phyloP scores from a whole-genome alignment of 2,797 vertebrate species.

The Rhyacichthys aspro region DNA sequence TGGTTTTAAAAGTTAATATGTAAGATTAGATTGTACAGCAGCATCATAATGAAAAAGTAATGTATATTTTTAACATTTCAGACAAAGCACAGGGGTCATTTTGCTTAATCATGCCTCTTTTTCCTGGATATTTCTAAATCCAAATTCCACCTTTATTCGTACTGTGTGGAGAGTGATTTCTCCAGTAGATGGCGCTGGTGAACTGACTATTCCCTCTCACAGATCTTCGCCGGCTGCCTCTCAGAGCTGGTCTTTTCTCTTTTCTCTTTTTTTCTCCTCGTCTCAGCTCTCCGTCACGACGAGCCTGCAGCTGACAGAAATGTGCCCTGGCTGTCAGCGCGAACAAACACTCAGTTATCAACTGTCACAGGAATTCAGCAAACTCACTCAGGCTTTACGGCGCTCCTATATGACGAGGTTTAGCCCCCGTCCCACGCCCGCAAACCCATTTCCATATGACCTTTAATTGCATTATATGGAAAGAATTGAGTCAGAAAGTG shows the following conservation, averaged over 20 bases:
- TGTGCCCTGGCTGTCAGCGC: constrained; percentile 19
- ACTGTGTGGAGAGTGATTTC: too few relatives aligned
- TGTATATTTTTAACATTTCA: too few relatives aligned
- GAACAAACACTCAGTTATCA: constrained; percentile 17
- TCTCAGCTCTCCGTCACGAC: constrained; percentile 25
- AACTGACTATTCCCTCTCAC: constrained; percentile 9
- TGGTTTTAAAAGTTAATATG: too few relatives aligned
- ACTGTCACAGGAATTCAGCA: constrained; percentile 19
- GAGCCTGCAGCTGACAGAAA: constrained; percentile 31
- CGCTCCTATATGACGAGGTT: constrained; percentile 3
- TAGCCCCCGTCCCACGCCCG: neutral
- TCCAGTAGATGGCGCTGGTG: constrained; percentile 70
- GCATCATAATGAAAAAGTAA: too few relatives aligned
- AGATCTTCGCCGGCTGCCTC: constrained; percentile 20
- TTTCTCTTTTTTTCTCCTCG: neutral
- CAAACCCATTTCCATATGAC: neutral
- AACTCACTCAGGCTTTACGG: neutral
- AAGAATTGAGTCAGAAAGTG: constrained; percentile 19
- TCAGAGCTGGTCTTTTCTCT: constrained; percentile 19
- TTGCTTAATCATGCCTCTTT: too few relatives aligned
- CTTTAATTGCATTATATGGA: constrained; percentile 34
- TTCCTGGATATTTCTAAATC: too few relatives aligned
- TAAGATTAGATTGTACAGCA: too few relatives aligned
- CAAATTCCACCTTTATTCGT: too few relatives aligned
- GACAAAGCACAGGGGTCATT: too few relatives aligned